Conservation (phyloP, 1,140 invertebrate species). For the Pogonomyrmex barbatus region DNA sequence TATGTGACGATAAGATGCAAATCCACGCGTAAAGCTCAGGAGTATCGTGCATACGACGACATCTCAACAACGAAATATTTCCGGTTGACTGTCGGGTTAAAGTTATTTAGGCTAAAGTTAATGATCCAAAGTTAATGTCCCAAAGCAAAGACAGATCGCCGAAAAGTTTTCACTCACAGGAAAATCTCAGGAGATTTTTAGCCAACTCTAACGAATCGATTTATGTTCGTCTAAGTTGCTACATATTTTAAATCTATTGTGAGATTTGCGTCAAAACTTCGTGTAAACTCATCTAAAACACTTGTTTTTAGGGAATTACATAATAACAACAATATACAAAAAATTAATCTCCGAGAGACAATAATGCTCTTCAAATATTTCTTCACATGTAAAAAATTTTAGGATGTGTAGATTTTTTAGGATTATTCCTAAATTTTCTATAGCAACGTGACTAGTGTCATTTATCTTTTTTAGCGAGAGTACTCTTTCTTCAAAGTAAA, state of each 20-base stretch:
- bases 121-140: neutral
- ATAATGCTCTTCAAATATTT: neutral
- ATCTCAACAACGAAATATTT: slow-evolving; percentile 1
- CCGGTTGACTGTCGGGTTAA: slow-evolving; percentile 6
- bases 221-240: neutral
- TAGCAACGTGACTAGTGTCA: neutral
- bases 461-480: neutral
- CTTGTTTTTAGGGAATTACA: neutral
- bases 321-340: neutral
- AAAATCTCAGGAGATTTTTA: slow-evolving; percentile 16
- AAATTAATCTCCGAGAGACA: neutral
- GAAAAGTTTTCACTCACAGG: slow-evolving; percentile 10
- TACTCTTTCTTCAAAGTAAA: neutral
- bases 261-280: neutral
- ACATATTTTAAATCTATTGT: neutral
- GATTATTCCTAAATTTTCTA: neutral
- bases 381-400: neutral
- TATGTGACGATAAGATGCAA: slow-evolving; percentile 48
- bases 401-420: neutral
- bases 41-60: neutral
- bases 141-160: neutral
- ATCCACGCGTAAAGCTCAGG: neutral
- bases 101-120: slow-evolving; percentile 7
- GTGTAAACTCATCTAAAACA: neutral
- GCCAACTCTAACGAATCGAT: neutral